A percentile compares a stretch with the other conserved stretches of the same genome.
Evolutionary conservation across 92 coral and sea anemone species (phyloP).

Genomic region (Palythoa grandis): DNA sequence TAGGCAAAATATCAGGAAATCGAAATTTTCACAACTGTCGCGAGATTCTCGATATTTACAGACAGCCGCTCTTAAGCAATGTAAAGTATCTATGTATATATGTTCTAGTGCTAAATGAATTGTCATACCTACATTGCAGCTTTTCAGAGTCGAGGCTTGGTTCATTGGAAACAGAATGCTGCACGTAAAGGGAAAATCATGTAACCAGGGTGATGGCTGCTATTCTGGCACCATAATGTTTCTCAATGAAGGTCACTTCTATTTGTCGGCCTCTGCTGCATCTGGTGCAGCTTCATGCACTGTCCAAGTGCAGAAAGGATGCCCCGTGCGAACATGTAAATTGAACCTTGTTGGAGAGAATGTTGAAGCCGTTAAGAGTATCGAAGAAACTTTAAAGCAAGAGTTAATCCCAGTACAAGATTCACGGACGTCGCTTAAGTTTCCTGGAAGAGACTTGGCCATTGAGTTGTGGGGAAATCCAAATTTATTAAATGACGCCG

Average conservation of each 20-base stretch:
- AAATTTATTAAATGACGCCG: constrained; percentile 36
- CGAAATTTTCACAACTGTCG: too few relatives aligned
- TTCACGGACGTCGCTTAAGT: constrained; percentile 17
- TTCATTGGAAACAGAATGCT: constrained; percentile 1
- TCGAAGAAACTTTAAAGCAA: constrained; percentile 63
- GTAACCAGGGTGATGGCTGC: background rate
- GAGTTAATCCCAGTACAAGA: background rate
- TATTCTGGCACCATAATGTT: constrained; percentile 51
- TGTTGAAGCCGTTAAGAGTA: constrained; percentile 52
- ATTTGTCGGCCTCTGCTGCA: constrained; percentile 46
- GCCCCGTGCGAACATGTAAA: constrained; percentile 50
- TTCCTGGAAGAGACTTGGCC: constrained; percentile 40
- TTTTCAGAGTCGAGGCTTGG: constrained; percentile 65
- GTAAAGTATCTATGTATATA: too few relatives aligned
- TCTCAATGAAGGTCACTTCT: constrained; percentile 54
- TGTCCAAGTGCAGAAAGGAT: constrained; percentile 59
- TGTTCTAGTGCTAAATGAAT: background rate
- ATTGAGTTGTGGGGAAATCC: constrained; percentile 73
- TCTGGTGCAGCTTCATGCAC: constrained; percentile 61
- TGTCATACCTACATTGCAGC: constrained; percentile 31
- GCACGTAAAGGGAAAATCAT: constrained; percentile 57
- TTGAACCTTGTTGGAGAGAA: constrained; percentile 62
- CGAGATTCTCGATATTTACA: too few relatives aligned
- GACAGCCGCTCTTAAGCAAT: too few relatives aligned
- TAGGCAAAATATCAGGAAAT: too few relatives aligned